Evolutionary conservation across 1,140 invertebrate genomes (phyloP).

Genomic region (Scaptomyza hsui): DNA sequence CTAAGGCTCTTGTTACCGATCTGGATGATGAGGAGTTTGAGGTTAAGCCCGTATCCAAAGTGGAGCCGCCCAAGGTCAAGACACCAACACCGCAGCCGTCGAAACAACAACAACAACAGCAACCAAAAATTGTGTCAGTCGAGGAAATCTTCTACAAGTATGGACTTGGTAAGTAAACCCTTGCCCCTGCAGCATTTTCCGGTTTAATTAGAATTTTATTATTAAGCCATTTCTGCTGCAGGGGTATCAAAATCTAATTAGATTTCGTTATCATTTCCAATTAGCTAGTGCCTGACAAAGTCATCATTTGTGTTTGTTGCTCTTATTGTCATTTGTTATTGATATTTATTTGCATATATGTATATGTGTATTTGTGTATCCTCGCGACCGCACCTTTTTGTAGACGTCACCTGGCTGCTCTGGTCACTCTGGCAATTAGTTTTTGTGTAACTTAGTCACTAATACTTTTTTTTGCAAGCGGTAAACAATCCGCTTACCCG

Average conservation of each 20-base stretch:
- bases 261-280: constrained; percentile 44
- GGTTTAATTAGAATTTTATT: no score
- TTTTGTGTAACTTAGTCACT: constrained; percentile 33
- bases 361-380: constrained; percentile 13
- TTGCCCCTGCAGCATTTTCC: constrained; percentile 9
- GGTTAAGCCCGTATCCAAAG: constrained; percentile 36
- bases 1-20: constrained; percentile 63
- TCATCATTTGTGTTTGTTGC: constrained; percentile 20
- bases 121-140: constrained; percentile 80
- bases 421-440: constrained; percentile 33
- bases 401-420: constrained; percentile 14
- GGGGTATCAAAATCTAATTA: constrained; percentile 6
- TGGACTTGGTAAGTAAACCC: constrained; percentile 72
- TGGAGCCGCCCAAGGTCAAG: constrained; percentile 24
- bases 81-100: constrained; percentile 8
- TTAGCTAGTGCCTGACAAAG: constrained; percentile 48
- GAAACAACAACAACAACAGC: constrained; percentile 34
- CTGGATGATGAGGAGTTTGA: constrained; percentile 70
- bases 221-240: constrained; percentile 4
- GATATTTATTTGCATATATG: background rate
- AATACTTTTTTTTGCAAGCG: constrained; percentile 23
- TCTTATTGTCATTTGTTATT: constrained; percentile 16
- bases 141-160: constrained; percentile 83
- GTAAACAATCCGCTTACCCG: constrained; percentile 38
- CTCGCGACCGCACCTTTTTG: constrained; percentile 37